A percentile compares a stretch with the other conserved stretches of the same genome.
Evolutionary conservation across 1,140 invertebrate species (phyloP).

Genomic region (Doryteuthis pealeii): DNA sequence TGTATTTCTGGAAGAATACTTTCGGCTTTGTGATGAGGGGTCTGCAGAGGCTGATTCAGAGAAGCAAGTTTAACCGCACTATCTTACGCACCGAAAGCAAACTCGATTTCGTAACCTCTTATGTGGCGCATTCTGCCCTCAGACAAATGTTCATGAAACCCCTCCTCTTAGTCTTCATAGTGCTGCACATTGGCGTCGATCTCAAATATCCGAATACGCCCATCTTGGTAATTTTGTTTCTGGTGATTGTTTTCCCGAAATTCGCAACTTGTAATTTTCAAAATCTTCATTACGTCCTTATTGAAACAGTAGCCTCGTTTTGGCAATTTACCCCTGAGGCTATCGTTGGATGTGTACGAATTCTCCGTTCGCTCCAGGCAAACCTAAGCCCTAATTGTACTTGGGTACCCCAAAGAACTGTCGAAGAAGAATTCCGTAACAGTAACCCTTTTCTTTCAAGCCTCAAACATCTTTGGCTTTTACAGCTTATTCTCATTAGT

Average conservation of each 20-base stretch:
- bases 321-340: conserved; percentile 53
- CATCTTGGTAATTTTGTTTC: conserved; percentile 46
- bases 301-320: conserved; percentile 48
- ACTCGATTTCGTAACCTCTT: conserved; percentile 46
- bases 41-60: conserved; percentile 42
- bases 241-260: conserved; percentile 51
- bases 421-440: conserved; percentile 48
- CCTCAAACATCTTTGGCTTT: conserved; percentile 47
- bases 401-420: conserved; percentile 51
- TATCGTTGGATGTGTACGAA: conserved; percentile 46
- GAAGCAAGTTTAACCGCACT: conserved; percentile 36
- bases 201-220: conserved; percentile 41
- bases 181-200: conserved; percentile 39
- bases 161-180: conserved; percentile 42
- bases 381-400: conserved; percentile 40
- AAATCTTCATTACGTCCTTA: conserved; percentile 44
- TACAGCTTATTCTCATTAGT: conserved; percentile 38
- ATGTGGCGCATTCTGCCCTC: conserved; percentile 46
- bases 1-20: conserved; percentile 50
- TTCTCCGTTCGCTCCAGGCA: conserved; percentile 40
- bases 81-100: conserved; percentile 42
- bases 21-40: conserved; percentile 46
- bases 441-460: conserved; percentile 49
- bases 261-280: conserved; percentile 41
- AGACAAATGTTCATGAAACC: conserved; percentile 55